Conservation (phyloP, 2,113 vertebrate genomes). For the Nannobrachium achirus region DNA sequence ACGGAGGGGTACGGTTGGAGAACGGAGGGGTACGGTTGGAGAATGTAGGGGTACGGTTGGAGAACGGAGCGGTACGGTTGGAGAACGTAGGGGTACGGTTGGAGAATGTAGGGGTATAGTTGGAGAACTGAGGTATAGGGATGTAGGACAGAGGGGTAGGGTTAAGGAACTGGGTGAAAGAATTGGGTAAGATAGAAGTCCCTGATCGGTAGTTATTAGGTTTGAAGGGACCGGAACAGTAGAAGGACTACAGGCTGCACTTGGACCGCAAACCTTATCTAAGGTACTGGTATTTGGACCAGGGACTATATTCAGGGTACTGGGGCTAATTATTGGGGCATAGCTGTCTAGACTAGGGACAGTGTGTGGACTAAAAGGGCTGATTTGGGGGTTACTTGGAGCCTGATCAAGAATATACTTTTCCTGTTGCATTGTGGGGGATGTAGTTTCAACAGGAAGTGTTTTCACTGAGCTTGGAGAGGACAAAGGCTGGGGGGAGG, state of each 20-base stretch:
- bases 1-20: no score
- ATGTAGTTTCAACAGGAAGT: conserved; percentile 29
- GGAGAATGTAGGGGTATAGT: conserved; percentile 3
- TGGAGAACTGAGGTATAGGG: no score
- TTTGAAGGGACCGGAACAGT: conserved; percentile 9
- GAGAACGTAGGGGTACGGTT: conserved; percentile 18
- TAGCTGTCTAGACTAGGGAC: conserved; percentile 23
- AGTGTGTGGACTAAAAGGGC: conserved; percentile 38
- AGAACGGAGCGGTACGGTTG: neutral
- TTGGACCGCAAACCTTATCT: no score
- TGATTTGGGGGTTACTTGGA: conserved; percentile 8
- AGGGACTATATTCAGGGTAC: no score
- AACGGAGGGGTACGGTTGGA: neutral
- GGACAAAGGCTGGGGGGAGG: conserved; percentile 27
- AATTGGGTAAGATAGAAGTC: neutral
- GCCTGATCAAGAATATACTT: conserved; percentile 1
- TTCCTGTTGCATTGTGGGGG: conserved; percentile 46
- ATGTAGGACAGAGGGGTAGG: no score
- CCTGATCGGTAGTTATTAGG: conserved; percentile 7
- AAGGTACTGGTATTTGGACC: no score
- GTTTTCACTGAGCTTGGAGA: conserved; percentile 34
- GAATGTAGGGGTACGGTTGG: conserved; percentile 25
- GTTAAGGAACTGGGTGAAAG: neutral
- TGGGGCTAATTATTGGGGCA: no score
- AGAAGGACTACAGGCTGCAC: neutral